Base-by-base conservation (phyloP, 2,113 vertebrate species). In the Syngnathus floridae region DNA sequence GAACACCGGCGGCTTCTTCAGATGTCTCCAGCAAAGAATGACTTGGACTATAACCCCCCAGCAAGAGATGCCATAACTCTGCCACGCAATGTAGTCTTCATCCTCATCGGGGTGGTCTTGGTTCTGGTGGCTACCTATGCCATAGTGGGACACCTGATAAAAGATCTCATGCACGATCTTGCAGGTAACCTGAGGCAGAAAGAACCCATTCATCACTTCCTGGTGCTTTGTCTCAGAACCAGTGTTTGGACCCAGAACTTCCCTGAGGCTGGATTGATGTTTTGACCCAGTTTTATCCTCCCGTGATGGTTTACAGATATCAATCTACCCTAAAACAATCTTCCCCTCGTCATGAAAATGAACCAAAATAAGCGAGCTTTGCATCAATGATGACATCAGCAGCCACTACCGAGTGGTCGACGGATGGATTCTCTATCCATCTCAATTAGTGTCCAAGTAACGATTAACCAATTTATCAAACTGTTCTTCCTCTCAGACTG, bases 91-190 rank as follows among this genome's bases (percentile, higher is more conserved):
- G 80, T 92, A 31, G 74, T 92, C 72, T 92, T 92, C 14, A 66
- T 36, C 21, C 52, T 94, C 56, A 86, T 90, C 65, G 94, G 92
- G 0, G 83, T 85, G 0, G 40, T 89, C 0, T 72, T 97, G 73
- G 91, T 97, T 62, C 46, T 94, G 62, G 66, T 84, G 3, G 92
- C 91, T 54, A 93, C 93, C 0, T 97, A 95, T 0, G 93, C 93
- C 82, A 94, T 96, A 0, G 93, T 95, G 26, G 94, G 95, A 4
- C 94, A 97, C 80, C 93, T 97, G 72, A 94, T 96, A 78, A 92
- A 92, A 71, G 95, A 96, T 84, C 90, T 96, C 38, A 72, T 90
- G 49, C 94, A 95, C 6, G 94, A 95, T 82, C 85, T 96, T 0
- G 90, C 93, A 0, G 95, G 94, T 96, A 93, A 87, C 60, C 59